Evolutionary conservation across 2,113 vertebrate species (phyloP).

Genomic region (Uropsilus gracilis): DNA sequence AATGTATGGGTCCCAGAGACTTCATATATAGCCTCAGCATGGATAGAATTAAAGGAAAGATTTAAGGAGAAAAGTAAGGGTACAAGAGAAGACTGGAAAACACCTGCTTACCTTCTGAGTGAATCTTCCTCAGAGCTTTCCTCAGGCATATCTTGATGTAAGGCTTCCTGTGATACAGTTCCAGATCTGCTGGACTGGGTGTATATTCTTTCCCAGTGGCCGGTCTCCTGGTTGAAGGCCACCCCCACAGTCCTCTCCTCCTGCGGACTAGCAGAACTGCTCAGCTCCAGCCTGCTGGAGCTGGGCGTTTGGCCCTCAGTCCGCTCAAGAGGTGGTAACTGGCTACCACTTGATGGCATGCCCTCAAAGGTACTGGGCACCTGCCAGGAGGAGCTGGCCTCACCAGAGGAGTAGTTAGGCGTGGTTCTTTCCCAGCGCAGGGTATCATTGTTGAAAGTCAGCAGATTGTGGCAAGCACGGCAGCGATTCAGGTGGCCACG

Average conservation of each 20-base stretch:
- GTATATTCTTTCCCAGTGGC: slow-evolving; percentile 96
- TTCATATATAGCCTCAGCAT: slow-evolving; percentile 37
- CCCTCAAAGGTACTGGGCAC: slow-evolving; percentile 88
- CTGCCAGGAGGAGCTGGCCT: slow-evolving; percentile 86
- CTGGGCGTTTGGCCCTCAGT: slow-evolving; percentile 85
- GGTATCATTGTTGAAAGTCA: slow-evolving; percentile 98
- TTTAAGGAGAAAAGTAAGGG: slow-evolving; percentile 8
- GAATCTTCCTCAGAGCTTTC: slow-evolving; percentile 98
- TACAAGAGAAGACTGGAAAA: background rate
- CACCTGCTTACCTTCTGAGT: slow-evolving; percentile 92
- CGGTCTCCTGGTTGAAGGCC: slow-evolving; percentile 98
- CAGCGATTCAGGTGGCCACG: slow-evolving; percentile 96
- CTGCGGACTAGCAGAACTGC: slow-evolving; percentile 88
- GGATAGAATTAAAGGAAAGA: slow-evolving; percentile 33
- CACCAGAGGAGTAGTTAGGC: slow-evolving; percentile 90
- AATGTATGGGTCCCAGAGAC: background rate
- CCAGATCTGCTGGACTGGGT: slow-evolving; percentile 92
- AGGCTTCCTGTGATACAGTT: slow-evolving; percentile 96
- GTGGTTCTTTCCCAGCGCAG: slow-evolving; percentile 97
- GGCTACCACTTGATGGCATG: slow-evolving; percentile 87
- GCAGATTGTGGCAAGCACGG: slow-evolving; percentile 98
- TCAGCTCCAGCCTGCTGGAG: slow-evolving; percentile 89
- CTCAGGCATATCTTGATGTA: slow-evolving; percentile 98
- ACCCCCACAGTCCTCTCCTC: slow-evolving; percentile 95
- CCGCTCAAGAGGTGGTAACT: slow-evolving; percentile 88